A percentile compares a stretch with the other conserved stretches of the same genome.
phyloP scores from a whole-genome alignment of 2,113 vertebrate genomes.

The Scolopax mira region DNA sequence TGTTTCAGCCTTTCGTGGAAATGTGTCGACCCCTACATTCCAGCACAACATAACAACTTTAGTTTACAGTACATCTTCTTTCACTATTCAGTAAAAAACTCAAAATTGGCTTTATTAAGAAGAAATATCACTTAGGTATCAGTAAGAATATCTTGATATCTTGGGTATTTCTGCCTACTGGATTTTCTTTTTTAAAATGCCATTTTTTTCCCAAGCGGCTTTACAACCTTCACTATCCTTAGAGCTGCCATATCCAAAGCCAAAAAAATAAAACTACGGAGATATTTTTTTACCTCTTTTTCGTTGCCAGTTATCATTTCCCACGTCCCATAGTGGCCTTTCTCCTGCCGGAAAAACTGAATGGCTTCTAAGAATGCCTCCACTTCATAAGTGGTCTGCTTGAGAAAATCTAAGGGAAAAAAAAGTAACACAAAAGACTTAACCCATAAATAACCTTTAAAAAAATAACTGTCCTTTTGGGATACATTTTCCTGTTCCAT shows the following conservation, averaged over 20 bases:
- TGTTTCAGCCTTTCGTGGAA: background rate
- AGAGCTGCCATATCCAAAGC: background rate
- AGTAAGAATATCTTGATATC: background rate
- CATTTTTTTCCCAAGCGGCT: background rate
- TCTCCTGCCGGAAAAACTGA: conserved; percentile 88
- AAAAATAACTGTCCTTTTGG: background rate
- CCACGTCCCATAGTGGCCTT: conserved; percentile 82
- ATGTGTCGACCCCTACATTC: background rate
- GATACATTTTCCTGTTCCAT: background rate
- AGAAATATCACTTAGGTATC: background rate
- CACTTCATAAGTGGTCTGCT: conserved; percentile 83
- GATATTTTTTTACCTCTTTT: conserved; percentile 73
- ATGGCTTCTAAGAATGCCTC: conserved; percentile 87
- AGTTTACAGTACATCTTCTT: background rate
- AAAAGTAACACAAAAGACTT: background rate
- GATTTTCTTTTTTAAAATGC: background rate
- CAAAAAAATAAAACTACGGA: background rate
- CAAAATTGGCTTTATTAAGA: background rate
- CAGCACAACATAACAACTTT: background rate
- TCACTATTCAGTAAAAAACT: background rate
- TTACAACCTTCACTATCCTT: background rate
- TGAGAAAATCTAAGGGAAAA: conserved; percentile 83
- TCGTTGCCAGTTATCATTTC: conserved; percentile 87
- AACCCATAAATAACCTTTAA: background rate
- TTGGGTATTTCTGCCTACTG: background rate